These are phyloP conservation scores for Brachyrhaphis roseni DNA, from an alignment of 2,797 vertebrate species.

Conservation along the genomic window DNA sequence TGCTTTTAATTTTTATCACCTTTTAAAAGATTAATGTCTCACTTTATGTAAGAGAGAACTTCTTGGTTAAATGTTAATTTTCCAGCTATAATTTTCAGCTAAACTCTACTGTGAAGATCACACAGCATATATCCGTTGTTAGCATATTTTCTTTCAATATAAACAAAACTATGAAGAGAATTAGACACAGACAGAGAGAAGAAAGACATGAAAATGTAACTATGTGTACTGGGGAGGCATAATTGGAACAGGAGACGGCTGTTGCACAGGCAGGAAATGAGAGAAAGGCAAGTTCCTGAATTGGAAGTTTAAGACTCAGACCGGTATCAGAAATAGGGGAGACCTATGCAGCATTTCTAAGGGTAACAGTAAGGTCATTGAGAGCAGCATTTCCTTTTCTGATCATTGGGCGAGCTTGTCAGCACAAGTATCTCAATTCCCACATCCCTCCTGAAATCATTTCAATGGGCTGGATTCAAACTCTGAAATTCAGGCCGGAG, in stretches of 20 bases:
- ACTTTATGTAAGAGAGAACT: neutral
- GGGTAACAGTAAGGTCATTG: constrained; percentile 99
- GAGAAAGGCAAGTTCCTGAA: constrained; percentile 95
- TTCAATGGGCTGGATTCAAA: constrained; percentile 81
- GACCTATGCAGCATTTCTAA: constrained; percentile 84
- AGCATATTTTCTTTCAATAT: constrained; percentile 84
- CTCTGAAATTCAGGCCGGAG: constrained; percentile 71
- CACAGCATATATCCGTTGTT: constrained; percentile 83
- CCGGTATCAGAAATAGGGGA: constrained; percentile 91
- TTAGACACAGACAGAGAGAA: constrained; percentile 21
- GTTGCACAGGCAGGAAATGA: constrained; percentile 98
- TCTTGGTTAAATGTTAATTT: neutral
- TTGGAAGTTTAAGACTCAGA: constrained; percentile 93
- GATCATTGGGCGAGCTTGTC: constrained; percentile 72
- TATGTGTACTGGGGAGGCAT: constrained; percentile 83
- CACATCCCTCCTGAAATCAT: constrained; percentile 78
- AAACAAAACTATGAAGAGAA: constrained; percentile 58
- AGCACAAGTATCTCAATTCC: constrained; percentile 78
- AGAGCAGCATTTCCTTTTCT: constrained; percentile 83
- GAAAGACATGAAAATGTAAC: constrained; percentile 52
- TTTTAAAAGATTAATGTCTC: neutral
- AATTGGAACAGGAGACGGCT: constrained; percentile 99
- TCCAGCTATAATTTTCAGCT: neutral
- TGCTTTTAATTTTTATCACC: neutral
- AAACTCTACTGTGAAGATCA: constrained; percentile 58